These are phyloP conservation scores for Dioctria rufipes DNA, from an alignment of 2,888 invertebrate genomes.

Conservation along the genomic window DNA sequence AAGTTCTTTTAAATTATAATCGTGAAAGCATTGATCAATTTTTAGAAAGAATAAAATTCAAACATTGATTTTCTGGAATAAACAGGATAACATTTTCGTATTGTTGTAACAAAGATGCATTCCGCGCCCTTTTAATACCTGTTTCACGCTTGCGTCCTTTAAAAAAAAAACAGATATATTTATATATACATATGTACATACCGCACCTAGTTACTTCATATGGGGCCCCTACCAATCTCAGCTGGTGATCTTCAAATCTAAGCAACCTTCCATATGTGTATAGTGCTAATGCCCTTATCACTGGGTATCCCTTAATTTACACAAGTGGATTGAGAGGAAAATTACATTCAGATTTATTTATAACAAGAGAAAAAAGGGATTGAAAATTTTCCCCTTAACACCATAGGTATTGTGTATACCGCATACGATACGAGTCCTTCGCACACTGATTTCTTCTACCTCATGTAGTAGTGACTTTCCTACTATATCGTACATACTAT, in stretches of 20 bases:
- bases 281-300: neutral
- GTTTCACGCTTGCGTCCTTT: slow-evolving; percentile 1
- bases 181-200: neutral
- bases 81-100: neutral
- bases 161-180: too few relatives aligned
- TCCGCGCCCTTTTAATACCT: slow-evolving; percentile 36
- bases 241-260: slow-evolving; percentile 35
- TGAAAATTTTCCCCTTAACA: slow-evolving; percentile 7
- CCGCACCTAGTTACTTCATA: slow-evolving; percentile 32
- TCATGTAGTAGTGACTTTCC: neutral
- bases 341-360: slow-evolving; percentile 1
- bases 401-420: too few relatives aligned
- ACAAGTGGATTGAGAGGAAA: slow-evolving; percentile 20
- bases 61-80: too few relatives aligned
- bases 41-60: too few relatives aligned
- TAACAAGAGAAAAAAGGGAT: slow-evolving; percentile 23
- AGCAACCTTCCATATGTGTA: neutral
- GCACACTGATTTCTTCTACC: too few relatives aligned
- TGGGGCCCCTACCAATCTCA: slow-evolving; percentile 40
- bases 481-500: neutral
- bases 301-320: neutral
- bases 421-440: too few relatives aligned
- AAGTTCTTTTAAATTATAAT: too few relatives aligned
- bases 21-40: too few relatives aligned
- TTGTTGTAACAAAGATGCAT: too few relatives aligned